phyloP scores from a whole-genome alignment of 2,888 invertebrate species.

The Drosophila hamatofila region DNA sequence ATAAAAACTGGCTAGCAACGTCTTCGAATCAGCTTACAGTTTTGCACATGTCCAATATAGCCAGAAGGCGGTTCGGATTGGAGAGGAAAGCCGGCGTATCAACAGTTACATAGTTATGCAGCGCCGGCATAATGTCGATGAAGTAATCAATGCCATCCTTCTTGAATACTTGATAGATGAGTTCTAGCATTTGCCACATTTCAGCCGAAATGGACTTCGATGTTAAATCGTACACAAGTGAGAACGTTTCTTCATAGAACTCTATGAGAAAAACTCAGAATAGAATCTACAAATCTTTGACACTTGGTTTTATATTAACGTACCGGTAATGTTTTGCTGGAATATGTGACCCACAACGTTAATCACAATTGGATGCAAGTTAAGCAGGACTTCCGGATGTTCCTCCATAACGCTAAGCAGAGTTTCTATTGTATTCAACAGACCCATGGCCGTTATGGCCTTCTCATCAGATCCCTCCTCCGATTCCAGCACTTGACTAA shows the following conservation, averaged over 20 bases:
- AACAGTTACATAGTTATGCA: constrained; percentile 98
- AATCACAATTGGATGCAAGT: constrained; percentile 96
- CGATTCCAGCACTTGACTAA: constrained; percentile 91
- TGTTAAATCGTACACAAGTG: constrained; percentile 96
- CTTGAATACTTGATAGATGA: constrained; percentile 95
- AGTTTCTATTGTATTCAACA: constrained; percentile 98
- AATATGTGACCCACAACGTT: constrained; percentile 94
- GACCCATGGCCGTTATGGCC: constrained; percentile 98
- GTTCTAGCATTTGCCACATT: constrained; percentile 98
- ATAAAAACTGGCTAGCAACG: neutral
- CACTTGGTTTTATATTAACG: neutral
- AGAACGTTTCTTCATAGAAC: constrained; percentile 98
- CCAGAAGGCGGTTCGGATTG: constrained; percentile 94
- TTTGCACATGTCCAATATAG: constrained; percentile 98
- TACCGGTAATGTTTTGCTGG: constrained; percentile 92
- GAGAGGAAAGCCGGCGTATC: constrained; percentile 97
- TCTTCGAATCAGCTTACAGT: constrained; percentile 86
- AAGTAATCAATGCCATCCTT: constrained; percentile 98
- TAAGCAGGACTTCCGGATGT: constrained; percentile 91
- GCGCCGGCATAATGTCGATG: constrained; percentile 98
- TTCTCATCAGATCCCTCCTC: constrained; percentile 97
- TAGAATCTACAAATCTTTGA: neutral
- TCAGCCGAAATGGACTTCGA: constrained; percentile 94
- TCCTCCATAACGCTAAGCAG: constrained; percentile 97
- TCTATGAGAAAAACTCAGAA: constrained; percentile 87